phyloP scores from a whole-genome alignment of 2,113 vertebrate genomes.

The Trochalopteron elliotii region DNA sequence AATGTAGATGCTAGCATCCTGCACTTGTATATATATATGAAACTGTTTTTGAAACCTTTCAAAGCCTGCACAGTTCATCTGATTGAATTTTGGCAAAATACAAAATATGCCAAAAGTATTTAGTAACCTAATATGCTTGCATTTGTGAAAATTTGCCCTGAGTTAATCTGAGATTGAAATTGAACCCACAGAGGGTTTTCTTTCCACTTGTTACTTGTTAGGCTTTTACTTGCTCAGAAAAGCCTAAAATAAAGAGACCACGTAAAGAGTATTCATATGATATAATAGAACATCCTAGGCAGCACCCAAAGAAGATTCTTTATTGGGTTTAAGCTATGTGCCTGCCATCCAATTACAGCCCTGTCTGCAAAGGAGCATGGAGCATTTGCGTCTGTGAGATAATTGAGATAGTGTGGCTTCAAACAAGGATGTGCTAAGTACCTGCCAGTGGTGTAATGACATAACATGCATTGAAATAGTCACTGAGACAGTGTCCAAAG shows the following conservation, averaged over 20 bases:
- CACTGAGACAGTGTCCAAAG: not conserved
- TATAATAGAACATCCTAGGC: not conserved
- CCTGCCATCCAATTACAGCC: not conserved
- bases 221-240: not conserved
- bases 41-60: not conserved
- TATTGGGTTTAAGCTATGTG: not conserved
- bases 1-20: not conserved
- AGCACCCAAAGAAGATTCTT: not conserved
- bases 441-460: not conserved
- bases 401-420: not conserved
- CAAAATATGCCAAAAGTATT: not conserved
- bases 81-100: not conserved
- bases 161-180: not conserved
- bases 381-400: not conserved
- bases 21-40: not conserved
- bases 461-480: not conserved
- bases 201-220: not conserved
- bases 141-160: not conserved
- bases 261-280: not conserved
- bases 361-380: not conserved
- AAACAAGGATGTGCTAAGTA: not conserved
- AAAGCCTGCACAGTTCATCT: not conserved
- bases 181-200: not conserved
- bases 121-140: not conserved
- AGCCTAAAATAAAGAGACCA: not conserved